Conservation (phyloP, 2,113 vertebrate genomes). For the Corvus cornix region DNA sequence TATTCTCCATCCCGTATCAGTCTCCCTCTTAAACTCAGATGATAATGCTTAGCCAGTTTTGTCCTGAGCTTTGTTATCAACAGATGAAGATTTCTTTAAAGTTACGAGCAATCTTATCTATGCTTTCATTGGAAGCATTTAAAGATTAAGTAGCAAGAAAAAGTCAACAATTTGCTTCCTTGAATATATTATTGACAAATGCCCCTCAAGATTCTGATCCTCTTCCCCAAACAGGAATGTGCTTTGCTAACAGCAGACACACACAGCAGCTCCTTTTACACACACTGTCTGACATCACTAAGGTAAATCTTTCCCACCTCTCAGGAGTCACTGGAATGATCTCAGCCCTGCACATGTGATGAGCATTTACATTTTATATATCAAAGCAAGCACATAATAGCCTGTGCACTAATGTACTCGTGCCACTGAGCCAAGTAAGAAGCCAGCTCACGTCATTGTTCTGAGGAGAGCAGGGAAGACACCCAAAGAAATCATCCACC, state of each 20-base stretch:
- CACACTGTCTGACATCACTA: neutral
- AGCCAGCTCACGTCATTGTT: neutral
- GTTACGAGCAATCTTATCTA: neutral
- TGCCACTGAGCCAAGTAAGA: neutral
- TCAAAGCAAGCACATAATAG: neutral
- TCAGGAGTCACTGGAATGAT: neutral
- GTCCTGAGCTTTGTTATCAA: neutral
- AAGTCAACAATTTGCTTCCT: slow-evolving; percentile 13
- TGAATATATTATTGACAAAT: neutral
- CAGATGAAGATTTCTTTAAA: neutral
- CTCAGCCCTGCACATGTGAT: neutral
- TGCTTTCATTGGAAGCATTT: neutral
- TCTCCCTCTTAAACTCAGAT: neutral
- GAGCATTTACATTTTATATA: neutral
- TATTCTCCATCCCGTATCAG: neutral
- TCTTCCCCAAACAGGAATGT: neutral
- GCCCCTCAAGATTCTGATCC: neutral
- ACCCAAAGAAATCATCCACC: neutral
- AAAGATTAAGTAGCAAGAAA: neutral
- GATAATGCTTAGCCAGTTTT: neutral
- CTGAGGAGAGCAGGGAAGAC: neutral
- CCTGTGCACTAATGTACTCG: neutral
- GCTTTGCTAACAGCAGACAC: neutral
- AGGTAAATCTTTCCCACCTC: neutral
- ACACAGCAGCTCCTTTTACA: neutral